Evolutionary conservation across 2,113 vertebrate genomes (phyloP).

Genomic region (zebrafish (Danio rerio)): DNA sequence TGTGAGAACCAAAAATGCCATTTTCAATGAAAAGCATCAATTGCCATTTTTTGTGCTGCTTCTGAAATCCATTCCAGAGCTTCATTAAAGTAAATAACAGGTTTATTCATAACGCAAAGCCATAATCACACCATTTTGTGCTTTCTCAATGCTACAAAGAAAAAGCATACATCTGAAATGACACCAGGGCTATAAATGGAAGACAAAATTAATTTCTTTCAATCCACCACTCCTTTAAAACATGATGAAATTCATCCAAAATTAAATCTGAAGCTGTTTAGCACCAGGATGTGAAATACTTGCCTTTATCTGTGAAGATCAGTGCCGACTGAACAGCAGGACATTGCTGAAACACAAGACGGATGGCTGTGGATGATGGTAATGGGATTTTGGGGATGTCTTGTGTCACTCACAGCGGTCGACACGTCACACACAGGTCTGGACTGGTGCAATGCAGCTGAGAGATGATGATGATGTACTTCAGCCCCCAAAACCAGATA

Average conservation of each 20-base stretch:
- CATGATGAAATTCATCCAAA: neutral
- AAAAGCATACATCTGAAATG: neutral
- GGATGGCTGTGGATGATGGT: neutral
- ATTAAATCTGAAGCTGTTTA: neutral
- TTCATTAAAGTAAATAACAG: neutral
- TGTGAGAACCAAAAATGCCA: too few species aligned
- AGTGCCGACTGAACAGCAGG: neutral
- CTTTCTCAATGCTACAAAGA: neutral
- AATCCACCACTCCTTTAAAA: neutral
- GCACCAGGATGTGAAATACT: neutral
- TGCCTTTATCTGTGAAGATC: neutral
- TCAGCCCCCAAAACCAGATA: neutral
- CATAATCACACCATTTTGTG: neutral
- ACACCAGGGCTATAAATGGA: neutral
- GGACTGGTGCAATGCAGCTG: conserved; percentile 29
- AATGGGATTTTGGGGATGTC: neutral
- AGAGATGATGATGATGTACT: neutral
- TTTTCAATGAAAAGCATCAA: too few species aligned
- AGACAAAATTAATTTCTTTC: neutral
- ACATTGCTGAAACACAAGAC: neutral
- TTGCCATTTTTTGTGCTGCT: neutral
- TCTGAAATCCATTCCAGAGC: neutral
- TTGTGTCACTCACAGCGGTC: conserved; percentile 27
- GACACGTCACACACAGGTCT: conserved; percentile 8
- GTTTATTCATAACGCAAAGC: neutral